Conservation (phyloP, 2,113 vertebrate species). For the Cyanoramphus novaezelandiae region DNA sequence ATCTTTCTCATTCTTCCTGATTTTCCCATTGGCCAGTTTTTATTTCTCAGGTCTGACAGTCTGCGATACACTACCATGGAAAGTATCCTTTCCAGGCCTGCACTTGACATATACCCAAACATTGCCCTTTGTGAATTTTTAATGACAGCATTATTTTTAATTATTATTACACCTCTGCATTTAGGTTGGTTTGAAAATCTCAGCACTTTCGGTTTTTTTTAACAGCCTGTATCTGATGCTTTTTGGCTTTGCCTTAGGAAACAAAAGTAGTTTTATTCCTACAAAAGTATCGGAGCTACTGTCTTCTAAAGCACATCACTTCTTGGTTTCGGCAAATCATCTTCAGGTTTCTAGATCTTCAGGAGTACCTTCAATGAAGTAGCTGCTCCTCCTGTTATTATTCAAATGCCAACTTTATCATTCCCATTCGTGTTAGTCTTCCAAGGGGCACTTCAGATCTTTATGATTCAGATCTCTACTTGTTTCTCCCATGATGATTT, state of each 20-base stretch:
- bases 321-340: background rate
- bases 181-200: background rate
- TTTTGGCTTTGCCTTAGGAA: background rate
- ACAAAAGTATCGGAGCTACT: background rate
- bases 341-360: background rate
- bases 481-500: background rate
- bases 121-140: background rate
- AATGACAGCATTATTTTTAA: background rate
- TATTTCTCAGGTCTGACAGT: background rate
- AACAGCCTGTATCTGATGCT: background rate
- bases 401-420: background rate
- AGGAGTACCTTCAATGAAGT: background rate
- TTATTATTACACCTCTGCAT: background rate
- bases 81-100: background rate
- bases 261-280: background rate
- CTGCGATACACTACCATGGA: background rate
- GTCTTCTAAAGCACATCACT: background rate
- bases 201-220: background rate
- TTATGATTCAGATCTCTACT: background rate
- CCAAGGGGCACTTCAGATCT: background rate
- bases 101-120: background rate
- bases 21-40: background rate
- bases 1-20: background rate
- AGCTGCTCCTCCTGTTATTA: background rate
- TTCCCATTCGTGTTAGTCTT: background rate